Evolutionary conservation across 2,888 invertebrate species (phyloP).

Genomic region (Aplocera efformata): DNA sequence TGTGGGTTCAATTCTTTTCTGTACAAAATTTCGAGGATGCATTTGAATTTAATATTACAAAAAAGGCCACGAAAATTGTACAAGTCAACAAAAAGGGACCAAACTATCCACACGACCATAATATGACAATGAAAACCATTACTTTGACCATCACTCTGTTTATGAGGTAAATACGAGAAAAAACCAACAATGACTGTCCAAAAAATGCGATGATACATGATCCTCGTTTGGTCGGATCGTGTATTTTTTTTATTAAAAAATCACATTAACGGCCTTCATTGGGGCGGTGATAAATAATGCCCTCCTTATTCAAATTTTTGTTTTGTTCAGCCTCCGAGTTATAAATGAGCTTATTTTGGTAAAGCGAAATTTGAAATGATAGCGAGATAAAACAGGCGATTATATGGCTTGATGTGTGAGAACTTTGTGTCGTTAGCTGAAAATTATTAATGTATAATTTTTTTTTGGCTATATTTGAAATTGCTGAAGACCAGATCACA

Average conservation of each 20-base stretch:
- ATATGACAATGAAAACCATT: constrained; percentile 49
- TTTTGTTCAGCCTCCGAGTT: constrained; percentile 76
- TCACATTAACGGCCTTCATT: constrained; percentile 81
- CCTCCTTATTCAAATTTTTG: constrained; percentile 80
- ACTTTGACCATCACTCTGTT: constrained; percentile 62
- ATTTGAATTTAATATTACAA: too few relatives aligned
- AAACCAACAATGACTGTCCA: constrained; percentile 77
- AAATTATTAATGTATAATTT: too few relatives aligned
- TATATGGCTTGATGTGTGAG: constrained; percentile 48
- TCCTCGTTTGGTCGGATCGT: constrained; percentile 74
- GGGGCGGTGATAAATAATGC: constrained; percentile 80
- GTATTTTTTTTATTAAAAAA: constrained; percentile 77
- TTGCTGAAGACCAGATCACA: too few relatives aligned
- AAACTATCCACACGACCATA: too few relatives aligned
- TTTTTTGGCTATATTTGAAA: too few relatives aligned
- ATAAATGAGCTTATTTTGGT: constrained; percentile 80
- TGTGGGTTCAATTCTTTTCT: too few relatives aligned
- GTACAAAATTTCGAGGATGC: too few relatives aligned
- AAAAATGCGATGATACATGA: constrained; percentile 79
- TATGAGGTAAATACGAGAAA: constrained; percentile 43
- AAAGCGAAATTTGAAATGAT: constrained; percentile 59
- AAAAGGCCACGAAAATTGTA: too few relatives aligned
- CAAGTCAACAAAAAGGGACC: too few relatives aligned
- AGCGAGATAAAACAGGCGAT: constrained; percentile 71
- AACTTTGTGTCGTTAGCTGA: constrained; percentile 4